Conservation (phyloP, 2,113 vertebrate species). For the Ginglymostoma cirratum region DNA sequence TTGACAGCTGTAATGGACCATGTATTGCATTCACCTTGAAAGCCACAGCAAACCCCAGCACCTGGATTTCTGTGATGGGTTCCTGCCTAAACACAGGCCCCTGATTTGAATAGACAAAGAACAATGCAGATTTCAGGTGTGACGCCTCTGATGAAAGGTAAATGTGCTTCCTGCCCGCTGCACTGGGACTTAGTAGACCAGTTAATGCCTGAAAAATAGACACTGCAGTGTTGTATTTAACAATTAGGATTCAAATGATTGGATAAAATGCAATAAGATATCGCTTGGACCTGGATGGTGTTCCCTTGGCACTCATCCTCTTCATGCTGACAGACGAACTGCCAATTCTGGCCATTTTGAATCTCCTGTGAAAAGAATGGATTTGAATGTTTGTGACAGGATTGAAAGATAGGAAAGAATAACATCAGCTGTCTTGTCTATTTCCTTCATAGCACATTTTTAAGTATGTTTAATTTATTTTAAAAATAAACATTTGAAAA, state of each 20-base stretch:
- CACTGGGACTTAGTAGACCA: not conserved
- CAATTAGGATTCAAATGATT: not conserved
- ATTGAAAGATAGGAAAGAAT: not conserved
- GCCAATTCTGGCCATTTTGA: slow-evolving; percentile 52
- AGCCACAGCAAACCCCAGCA: too few species aligned
- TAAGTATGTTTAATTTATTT: too few species aligned
- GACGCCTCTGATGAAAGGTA: too few species aligned
- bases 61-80: too few species aligned
- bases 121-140: too few species aligned
- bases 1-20: too few species aligned
- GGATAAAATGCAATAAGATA: not conserved
- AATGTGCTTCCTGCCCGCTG: too few species aligned
- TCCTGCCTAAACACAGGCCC: too few species aligned
- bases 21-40: too few species aligned
- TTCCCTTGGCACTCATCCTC: slow-evolving; percentile 74
- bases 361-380: slow-evolving; percentile 59
- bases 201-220: not conserved
- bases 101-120: too few species aligned
- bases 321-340: slow-evolving; percentile 78
- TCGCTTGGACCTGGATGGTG: slow-evolving; percentile 73
- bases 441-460: too few species aligned
- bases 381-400: not conserved
- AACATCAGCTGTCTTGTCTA: not conserved
- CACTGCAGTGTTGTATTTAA: not conserved
- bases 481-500: too few species aligned